Evolutionary conservation across 2,888 invertebrate genomes (phyloP).

Genomic region (Eugnorisma glareosa): DNA sequence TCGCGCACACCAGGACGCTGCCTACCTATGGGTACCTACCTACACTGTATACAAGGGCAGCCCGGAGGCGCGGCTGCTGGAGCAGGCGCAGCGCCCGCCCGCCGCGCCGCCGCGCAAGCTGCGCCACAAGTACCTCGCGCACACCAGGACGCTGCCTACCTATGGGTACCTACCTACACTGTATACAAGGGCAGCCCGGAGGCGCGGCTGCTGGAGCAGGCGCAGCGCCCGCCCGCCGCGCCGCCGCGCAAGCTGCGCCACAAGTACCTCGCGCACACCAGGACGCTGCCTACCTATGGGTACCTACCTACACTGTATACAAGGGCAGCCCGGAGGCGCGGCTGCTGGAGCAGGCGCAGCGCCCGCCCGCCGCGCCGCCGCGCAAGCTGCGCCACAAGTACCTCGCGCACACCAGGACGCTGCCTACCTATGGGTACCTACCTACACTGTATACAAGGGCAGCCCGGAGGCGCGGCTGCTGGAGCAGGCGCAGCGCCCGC

Average conservation of each 20-base stretch:
- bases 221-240: conserved; percentile 95
- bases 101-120: conserved; percentile 95
- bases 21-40: conserved; percentile 94
- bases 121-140: conserved; percentile 96
- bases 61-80: conserved; percentile 95
- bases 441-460: conserved; percentile 89
- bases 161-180: conserved; percentile 91
- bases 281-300: conserved; percentile 97
- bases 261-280: conserved; percentile 97
- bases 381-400: conserved; percentile 96
- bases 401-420: conserved; percentile 96
- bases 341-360: conserved; percentile 96
- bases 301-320: neutral
- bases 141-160: conserved; percentile 97
- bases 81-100: conserved; percentile 96
- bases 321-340: conserved; percentile 96
- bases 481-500: conserved; percentile 96
- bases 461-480: conserved; percentile 96
- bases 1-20: conserved; percentile 97
- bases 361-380: conserved; percentile 95
- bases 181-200: conserved; percentile 94
- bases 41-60: conserved; percentile 91
- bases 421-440: conserved; percentile 95
- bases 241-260: conserved; percentile 95
- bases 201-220: conserved; percentile 96